Evolutionary conservation across 2,113 vertebrate species (phyloP), one percentile per base, ranked within the genome.

Genomic region (Taxidea taxus): DNA sequence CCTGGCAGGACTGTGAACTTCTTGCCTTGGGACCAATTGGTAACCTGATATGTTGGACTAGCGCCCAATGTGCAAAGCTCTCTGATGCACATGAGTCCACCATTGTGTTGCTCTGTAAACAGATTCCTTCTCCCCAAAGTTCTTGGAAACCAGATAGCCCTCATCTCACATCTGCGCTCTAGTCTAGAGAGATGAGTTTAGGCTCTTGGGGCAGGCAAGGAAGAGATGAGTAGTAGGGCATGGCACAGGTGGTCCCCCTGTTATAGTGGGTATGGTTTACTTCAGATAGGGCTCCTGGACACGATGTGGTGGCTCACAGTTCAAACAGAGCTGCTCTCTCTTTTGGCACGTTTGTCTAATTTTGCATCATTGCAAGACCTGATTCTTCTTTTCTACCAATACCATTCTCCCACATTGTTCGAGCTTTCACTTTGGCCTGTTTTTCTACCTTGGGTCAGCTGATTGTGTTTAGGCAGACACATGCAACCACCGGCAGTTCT

Each of bases 121-220:
- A 95, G 86, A 98, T 95, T 81, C 83, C 47, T 47, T 77, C 47
- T 87, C 68, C 60, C 16, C 37, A 4, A 75, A 89, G 83, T 60
- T 66, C 49, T 68, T 31, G 49, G 83, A 90, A 96, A 96, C 39
- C 70, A 96, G 87, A 91, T 90, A 97, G 72, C 90, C 49, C 78
- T 94, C 81, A 74, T 92, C 90, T 97, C 47, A 90, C 34, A 93
- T 70, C 49, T 93, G 54, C 2, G 39, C 51, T 90, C 14, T 60
- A 7, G 72, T 78, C 44, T 83, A 49, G 77, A 97, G 91, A 94
- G 93, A 93, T 14, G 78, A 96, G 54, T 37, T 47, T 39, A 74
- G 87, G 37, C 77, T 89, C 70, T 42, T 68, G 42, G 85, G 56
- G 74, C 44, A 16, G 60, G 42, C 12, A 95, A 54, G 39, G 37